Evolutionary conservation across 2,888 invertebrate species (phyloP).

Genomic region (Abrostola triplasia): DNA sequence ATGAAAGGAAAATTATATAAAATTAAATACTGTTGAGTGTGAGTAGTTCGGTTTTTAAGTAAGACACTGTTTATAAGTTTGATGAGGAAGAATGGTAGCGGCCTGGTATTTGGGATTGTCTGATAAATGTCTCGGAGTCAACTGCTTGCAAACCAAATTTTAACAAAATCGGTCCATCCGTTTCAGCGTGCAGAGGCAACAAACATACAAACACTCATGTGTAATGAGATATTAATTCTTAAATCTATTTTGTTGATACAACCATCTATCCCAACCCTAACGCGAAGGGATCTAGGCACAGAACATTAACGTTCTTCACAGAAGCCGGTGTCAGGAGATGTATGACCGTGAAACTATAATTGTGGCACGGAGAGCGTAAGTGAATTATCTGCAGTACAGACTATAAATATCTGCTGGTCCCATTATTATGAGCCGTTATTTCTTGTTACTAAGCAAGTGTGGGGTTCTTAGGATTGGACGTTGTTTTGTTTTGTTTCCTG

Average conservation of each 20-base stretch:
- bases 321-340: constrained; percentile 53
- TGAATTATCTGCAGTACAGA: constrained; percentile 25
- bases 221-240: no score
- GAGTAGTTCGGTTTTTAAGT: neutral
- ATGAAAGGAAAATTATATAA: no score
- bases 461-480: neutral
- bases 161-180: no score
- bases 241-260: no score
- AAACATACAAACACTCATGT: no score
- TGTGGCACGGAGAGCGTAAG: constrained; percentile 44
- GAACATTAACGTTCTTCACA: constrained; percentile 59
- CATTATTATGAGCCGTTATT: constrained; percentile 25
- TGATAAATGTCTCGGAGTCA: no score
- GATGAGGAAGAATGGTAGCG: no score
- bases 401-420: constrained; percentile 21
- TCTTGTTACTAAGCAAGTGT: constrained; percentile 13
- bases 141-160: no score
- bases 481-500: neutral
- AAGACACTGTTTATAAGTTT: no score
- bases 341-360: constrained; percentile 56
- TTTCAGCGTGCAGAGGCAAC: no score
- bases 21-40: neutral
- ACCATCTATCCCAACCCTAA: constrained; percentile 37
- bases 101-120: no score
- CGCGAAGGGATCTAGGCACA: constrained; percentile 41